A percentile compares a stretch with the other conserved stretches of the same genome.
Evolutionary conservation across 1,140 invertebrate species (phyloP).

Genomic region (Mylabris phalerata): DNA sequence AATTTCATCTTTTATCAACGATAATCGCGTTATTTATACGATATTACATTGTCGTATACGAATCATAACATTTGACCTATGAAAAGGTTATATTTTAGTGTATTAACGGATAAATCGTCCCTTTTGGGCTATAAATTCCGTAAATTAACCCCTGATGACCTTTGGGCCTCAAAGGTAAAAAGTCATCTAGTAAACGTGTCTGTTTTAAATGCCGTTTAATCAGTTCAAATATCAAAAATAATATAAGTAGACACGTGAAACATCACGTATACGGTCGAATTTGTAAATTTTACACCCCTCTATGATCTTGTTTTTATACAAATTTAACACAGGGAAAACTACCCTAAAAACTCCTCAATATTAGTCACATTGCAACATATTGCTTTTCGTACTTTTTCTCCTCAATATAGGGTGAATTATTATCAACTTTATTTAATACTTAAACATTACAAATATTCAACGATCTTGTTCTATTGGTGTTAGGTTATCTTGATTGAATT

Average conservation of each 20-base stretch:
- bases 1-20: too few species aligned
- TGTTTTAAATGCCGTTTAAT: constrained; percentile 15
- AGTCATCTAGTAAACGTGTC: constrained; percentile 21
- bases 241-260: too few species aligned
- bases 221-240: constrained; percentile 6
- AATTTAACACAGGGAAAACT: constrained; percentile 11
- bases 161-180: constrained; percentile 35
- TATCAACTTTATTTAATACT: too few species aligned
- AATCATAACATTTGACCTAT: constrained; percentile 27
- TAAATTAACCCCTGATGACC: constrained; percentile 35
- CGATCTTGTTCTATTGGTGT: neutral
- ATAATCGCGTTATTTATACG: too few species aligned
- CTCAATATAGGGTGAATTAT: neutral
- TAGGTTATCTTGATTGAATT: neutral
- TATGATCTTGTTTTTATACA: constrained; percentile 7
- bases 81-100: constrained; percentile 32
- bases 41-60: neutral
- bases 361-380: constrained; percentile 14
- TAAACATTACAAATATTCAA: neutral
- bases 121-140: constrained; percentile 32
- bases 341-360: constrained; percentile 12
- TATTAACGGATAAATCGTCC: constrained; percentile 36
- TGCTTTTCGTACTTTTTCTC: neutral
- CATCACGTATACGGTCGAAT: neutral
- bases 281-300: constrained; percentile 12